A percentile compares a stretch with the other conserved stretches of the same genome.
These are phyloP conservation scores for Sympetrum striolatum DNA, from an alignment of 2,888 invertebrate species.

Conservation along the genomic window DNA sequence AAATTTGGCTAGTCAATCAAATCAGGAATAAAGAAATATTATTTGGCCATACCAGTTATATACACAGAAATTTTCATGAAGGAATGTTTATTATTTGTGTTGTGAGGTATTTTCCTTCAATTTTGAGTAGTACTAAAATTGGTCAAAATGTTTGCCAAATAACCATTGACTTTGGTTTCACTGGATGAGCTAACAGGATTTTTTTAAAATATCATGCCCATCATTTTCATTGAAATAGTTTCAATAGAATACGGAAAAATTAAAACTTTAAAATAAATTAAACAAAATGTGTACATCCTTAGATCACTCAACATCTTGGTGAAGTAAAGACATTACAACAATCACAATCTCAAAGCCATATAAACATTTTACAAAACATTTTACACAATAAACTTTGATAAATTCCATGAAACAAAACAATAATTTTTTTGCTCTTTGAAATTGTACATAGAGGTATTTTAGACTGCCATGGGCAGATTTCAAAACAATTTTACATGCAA, in stretches of 20 bases:
- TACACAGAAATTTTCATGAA: not conserved
- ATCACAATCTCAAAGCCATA: slow-evolving; percentile 3
- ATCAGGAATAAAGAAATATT: not conserved
- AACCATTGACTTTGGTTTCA: not conserved
- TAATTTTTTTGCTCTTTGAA: not conserved
- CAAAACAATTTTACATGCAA: not conserved
- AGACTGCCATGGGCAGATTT: not conserved
- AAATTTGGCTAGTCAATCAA: not conserved
- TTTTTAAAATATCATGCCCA: not conserved
- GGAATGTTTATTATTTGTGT: slow-evolving; percentile 27
- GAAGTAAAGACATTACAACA: not conserved
- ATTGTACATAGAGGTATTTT: slow-evolving; percentile 8
- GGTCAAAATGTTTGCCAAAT: not conserved
- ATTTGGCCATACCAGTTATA: not conserved
- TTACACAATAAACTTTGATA: not conserved
- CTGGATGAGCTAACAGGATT: not conserved
- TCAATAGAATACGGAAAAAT: not conserved
- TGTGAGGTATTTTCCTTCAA: slow-evolving; percentile 31
- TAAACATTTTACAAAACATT: not conserved
- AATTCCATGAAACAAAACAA: slow-evolving; percentile 1
- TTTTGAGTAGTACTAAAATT: slow-evolving; percentile 7
- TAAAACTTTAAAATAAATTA: not conserved
- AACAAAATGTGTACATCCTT: not conserved
- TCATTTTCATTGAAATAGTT: not conserved
- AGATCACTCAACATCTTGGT: not conserved